Evolutionary conservation across 1,140 invertebrate species (phyloP), one percentile per base, ranked within the genome.

Genomic region (Charaxes varanes): DNA sequence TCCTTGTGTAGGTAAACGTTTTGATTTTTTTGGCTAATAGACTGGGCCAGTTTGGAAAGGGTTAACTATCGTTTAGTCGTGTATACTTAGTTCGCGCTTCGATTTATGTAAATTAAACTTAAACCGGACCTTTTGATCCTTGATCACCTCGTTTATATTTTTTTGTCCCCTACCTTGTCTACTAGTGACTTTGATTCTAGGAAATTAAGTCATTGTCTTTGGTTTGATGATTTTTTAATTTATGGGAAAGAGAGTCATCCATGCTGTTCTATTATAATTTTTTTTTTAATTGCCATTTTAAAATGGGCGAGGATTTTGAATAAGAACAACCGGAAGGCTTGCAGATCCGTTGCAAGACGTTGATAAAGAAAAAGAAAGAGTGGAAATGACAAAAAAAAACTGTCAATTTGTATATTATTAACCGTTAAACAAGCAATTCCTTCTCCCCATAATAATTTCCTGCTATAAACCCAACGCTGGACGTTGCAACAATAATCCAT

Each of bases 81-180:
- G 65, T 66, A 74, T 68, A 63, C 41, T 76, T 76, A 70, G 58
- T 76, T 72, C 61, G 64, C 71, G 71, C 68, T 66, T 61, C 43
- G 55, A 66, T 68, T 63, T 64, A 64, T 67, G 61, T 48, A 68
- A 62, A 76, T 65, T 50, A 58, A 55, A 52, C 43, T 55, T 53
- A 43, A 42, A 48, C 33, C 53, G 60, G 65, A 23, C 30, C 60
- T 35, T 65, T 66, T 64, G 55, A 64, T 57, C 41, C 24, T 43
- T 43, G 33, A 36, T 44, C 28, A 28, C 32, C 8, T 26, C 22
- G 10, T 30, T 15, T 26, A 6, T 23, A 14, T 21, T 45, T 46
- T 45, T 31, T 40, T 40, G 37, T 27, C 33, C 28, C 22, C 43
- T 17, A 8, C 12, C 26, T 37, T 21, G 22, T 26, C 6, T 24